Conservation (phyloP, 1,140 invertebrate genomes). For the Ceratina australensis region DNA sequence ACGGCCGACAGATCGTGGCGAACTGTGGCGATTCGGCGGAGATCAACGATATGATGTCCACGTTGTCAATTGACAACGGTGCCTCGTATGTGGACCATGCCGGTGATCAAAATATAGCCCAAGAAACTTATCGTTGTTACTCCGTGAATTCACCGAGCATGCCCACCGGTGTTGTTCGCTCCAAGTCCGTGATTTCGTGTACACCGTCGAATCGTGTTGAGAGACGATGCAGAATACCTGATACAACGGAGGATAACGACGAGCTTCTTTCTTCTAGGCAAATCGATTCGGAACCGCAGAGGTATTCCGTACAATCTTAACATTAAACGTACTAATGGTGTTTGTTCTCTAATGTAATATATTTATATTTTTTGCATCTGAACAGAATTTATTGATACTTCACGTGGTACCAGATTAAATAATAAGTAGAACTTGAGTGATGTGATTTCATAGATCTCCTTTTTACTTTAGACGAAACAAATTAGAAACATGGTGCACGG, state of each 20-base stretch:
- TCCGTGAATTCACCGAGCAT: slow-evolving; percentile 29
- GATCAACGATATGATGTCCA: slow-evolving; percentile 12
- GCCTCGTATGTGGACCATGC: slow-evolving; percentile 5
- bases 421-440: too few species aligned
- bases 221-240: slow-evolving; percentile 53
- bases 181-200: slow-evolving; percentile 28
- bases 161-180: slow-evolving; percentile 19
- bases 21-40: slow-evolving; percentile 16
- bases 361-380: too few species aligned
- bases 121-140: slow-evolving; percentile 59
- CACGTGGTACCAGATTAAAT: too few species aligned
- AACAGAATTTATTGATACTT: too few species aligned
- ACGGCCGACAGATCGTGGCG: background rate
- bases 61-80: slow-evolving; percentile 27
- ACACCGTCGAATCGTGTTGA: slow-evolving; percentile 24
- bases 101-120: slow-evolving; percentile 23
- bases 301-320: background rate
- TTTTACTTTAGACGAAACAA: too few species aligned
- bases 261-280: background rate
- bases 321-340: too few species aligned
- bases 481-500: too few species aligned
- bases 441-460: too few species aligned
- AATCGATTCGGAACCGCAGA: slow-evolving; percentile 18
- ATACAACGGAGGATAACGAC: background rate
- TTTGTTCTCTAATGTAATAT: too few species aligned